These are phyloP conservation scores for Neogobius melanostomus DNA, from an alignment of 2,113 vertebrate species.

Conservation along the genomic window DNA sequence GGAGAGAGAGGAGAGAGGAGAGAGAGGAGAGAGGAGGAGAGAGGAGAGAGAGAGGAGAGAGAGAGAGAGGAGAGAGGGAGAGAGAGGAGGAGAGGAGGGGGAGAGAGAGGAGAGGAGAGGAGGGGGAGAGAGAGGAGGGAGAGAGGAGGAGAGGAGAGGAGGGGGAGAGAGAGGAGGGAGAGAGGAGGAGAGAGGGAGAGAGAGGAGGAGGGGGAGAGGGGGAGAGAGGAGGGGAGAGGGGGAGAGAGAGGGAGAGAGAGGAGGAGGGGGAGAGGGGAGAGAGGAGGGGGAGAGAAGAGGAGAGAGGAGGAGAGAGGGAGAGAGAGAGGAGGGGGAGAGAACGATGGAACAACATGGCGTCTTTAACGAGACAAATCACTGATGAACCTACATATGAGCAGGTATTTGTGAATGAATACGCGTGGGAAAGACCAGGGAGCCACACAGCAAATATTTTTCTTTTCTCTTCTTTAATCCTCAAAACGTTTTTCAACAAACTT, in stretches of 20 bases:
- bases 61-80: neutral
- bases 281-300: neutral
- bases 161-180: too few relatives aligned
- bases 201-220: constrained; percentile 35
- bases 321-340: neutral
- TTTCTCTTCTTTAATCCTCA: too few relatives aligned
- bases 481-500: too few relatives aligned
- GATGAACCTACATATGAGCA: too few relatives aligned
- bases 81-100: neutral
- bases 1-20: neutral
- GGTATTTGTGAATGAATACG: too few relatives aligned
- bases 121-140: neutral
- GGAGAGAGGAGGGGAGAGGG: neutral
- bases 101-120: neutral
- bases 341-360: too few relatives aligned
- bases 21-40: neutral
- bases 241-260: neutral
- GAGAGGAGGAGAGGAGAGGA: neutral
- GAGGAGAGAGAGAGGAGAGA: neutral
- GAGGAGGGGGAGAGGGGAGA: neutral
- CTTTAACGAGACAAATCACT: too few relatives aligned
- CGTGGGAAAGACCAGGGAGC: too few relatives aligned
- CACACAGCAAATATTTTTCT: too few relatives aligned
- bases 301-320: neutral
- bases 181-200: too few relatives aligned